Evolutionary conservation across 2,113 vertebrate species (phyloP), one percentile per base, ranked within the genome.

Genomic region (Chionomys nivalis): DNA sequence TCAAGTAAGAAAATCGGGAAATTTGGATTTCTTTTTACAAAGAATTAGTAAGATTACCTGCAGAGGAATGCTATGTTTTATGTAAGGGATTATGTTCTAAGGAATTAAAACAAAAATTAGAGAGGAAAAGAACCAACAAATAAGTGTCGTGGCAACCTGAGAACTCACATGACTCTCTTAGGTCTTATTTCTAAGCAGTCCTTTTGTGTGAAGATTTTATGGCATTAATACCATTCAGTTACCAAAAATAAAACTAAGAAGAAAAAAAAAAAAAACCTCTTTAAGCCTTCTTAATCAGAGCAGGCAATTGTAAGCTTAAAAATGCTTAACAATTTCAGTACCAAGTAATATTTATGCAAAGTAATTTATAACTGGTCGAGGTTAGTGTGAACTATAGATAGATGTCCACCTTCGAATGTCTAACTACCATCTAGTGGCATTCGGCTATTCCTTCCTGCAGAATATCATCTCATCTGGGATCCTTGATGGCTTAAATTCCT

Each of bases 31-130:
- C 65, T 90, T 70, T 93, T 89, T 49, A 91, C 85, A 96, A 92
- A 95, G 92, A 92, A 96, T 81, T 96, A 97, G 90, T 93, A 93
- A 63, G 94, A 97, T 95, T 96, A 96, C 58, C 42, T 89, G 85
- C 9, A 17, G 33, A 94, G 88, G 66, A 33, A 52, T 93, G 89
- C 75, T 63, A n/a, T 68, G 72, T 93, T 97, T 98, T 95, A 93
- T 19, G 68, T 94, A 97, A 97, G 44, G 61, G 90, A 68, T 92
- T 96, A 77, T 73, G 65, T 82, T 93, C 93, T 58, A 87, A 97
- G 39, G 87, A 87, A 68, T 82, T 66, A 55, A 68, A 77, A 79
- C 36, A 44, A 52, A 68, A 66, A 61, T 52, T 3, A 7, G 68
- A 90, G 91, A 94, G 17, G 49, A 96, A 95, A 97, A 95, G 77